These are phyloP conservation scores for Nephrocerus scutellatus DNA, from an alignment of 2,888 invertebrate genomes.

Conservation along the genomic window DNA sequence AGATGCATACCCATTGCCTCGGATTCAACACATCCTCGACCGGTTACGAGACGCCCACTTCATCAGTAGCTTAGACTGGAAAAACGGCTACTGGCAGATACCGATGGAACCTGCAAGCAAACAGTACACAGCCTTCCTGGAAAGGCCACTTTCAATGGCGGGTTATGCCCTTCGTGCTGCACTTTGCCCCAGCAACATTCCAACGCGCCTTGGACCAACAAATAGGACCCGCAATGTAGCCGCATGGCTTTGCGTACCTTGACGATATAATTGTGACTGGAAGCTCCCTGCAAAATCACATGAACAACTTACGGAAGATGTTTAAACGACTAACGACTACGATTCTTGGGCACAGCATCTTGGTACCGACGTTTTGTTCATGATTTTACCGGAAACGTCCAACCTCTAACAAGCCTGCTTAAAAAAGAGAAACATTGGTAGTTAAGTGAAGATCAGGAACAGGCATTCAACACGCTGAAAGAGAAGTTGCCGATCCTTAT, in stretches of 20 bases:
- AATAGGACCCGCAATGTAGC: neutral
- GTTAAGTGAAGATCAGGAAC: neutral
- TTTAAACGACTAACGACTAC: neutral
- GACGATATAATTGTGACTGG: conserved; percentile 2
- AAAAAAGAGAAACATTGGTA: conserved; percentile 5
- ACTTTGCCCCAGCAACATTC: neutral
- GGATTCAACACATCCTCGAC: neutral
- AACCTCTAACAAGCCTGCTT: neutral
- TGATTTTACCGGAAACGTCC: neutral
- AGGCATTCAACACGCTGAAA: too few species aligned
- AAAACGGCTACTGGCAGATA: too few species aligned
- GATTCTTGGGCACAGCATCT: conserved; percentile 1
- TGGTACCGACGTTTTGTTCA: conserved; percentile 6
- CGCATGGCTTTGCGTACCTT: neutral
- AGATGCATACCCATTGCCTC: too few species aligned
- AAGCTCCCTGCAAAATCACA: neutral
- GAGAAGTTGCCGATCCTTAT: neutral
- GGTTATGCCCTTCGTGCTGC: too few species aligned
- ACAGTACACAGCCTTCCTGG: conserved; percentile 3
- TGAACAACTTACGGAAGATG: neutral
- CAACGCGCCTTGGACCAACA: neutral
- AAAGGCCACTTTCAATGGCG: too few species aligned
- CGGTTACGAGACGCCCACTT: neutral
- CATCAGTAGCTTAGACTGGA: conserved; percentile 1
- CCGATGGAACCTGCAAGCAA: neutral